These are phyloP conservation scores for Chelonoidis abingdonii DNA, from an alignment of 2,113 vertebrate species.

Conservation along the genomic window DNA sequence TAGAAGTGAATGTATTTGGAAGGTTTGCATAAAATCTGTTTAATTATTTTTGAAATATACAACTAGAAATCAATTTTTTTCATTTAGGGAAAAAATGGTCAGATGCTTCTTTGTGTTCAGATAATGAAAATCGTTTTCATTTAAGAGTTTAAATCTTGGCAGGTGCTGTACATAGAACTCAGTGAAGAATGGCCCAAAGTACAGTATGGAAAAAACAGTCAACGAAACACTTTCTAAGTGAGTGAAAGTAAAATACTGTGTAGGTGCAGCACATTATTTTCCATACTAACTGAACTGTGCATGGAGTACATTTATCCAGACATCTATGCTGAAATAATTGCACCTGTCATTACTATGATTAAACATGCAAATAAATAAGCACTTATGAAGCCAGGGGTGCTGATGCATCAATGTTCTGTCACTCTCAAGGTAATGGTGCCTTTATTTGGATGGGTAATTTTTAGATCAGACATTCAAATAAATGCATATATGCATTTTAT, in stretches of 20 bases:
- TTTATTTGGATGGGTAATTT: not conserved
- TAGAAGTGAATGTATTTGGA: not conserved
- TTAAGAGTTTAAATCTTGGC: not conserved
- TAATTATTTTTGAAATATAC: not conserved
- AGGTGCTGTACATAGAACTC: not conserved
- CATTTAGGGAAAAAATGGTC: not conserved
- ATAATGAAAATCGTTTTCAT: not conserved
- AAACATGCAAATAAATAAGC: not conserved
- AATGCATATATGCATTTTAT: not conserved
- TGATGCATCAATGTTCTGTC: not conserved
- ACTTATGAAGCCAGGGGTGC: rapidly evolving
- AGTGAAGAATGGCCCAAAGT: not conserved
- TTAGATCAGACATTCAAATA: not conserved
- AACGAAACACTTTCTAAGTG: not conserved
- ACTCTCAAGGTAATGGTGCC: not conserved
- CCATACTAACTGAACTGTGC: not conserved
- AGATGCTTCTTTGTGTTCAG: not conserved
- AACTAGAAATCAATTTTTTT: not conserved
- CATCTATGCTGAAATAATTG: not conserved
- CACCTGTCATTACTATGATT: not conserved
- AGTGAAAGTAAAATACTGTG: not conserved
- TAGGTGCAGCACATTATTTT: not conserved
- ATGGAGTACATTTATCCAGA: not conserved
- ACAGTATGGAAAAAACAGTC: not conserved
- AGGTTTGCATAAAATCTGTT: not conserved